Percentiles rank a stretch among this genome's conserved stretches.
These are phyloP conservation scores for Polylopha cassiicola DNA, from an alignment of 2,888 invertebrate genomes.

Conservation along the genomic window DNA sequence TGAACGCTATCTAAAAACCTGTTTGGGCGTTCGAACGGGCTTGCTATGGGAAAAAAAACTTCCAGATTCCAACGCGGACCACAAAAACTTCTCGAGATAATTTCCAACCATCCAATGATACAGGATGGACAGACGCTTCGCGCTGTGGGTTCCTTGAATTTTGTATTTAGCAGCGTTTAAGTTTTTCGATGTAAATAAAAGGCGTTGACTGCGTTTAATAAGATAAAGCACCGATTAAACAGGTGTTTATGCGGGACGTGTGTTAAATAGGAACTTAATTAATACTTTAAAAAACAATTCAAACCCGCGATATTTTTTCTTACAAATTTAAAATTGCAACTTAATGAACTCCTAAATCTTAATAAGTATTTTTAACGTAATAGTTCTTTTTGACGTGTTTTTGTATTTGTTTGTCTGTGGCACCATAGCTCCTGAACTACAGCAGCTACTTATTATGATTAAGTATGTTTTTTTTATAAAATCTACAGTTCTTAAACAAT, in stretches of 20 bases:
- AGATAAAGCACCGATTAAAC: too few relatives aligned
- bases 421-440: too few relatives aligned
- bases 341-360: conserved; percentile 5
- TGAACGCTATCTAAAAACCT: conserved; percentile 75
- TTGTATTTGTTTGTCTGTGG: too few relatives aligned
- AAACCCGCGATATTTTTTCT: conserved; percentile 6
- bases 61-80: conserved; percentile 73
- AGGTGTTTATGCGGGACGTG: too few relatives aligned
- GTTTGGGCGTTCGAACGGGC: conserved; percentile 68
- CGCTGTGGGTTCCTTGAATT: conserved; percentile 41
- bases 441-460: too few relatives aligned
- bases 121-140: conserved; percentile 39
- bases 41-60: conserved; percentile 67
- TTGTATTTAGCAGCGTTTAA: conserved; percentile 38
- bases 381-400: too few relatives aligned
- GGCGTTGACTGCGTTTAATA: too few relatives aligned
- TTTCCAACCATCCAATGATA: conserved; percentile 63
- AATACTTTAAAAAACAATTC: too few relatives aligned
- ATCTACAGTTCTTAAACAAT: too few relatives aligned
- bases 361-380: conserved; percentile 3
- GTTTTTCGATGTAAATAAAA: conserved; percentile 1
- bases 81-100: conserved; percentile 74
- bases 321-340: conserved; percentile 3
- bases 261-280: too few relatives aligned
- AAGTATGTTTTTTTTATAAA: too few relatives aligned